Conservation (phyloP, 2,888 invertebrate species). For the Cremastinae sp. region DNA sequence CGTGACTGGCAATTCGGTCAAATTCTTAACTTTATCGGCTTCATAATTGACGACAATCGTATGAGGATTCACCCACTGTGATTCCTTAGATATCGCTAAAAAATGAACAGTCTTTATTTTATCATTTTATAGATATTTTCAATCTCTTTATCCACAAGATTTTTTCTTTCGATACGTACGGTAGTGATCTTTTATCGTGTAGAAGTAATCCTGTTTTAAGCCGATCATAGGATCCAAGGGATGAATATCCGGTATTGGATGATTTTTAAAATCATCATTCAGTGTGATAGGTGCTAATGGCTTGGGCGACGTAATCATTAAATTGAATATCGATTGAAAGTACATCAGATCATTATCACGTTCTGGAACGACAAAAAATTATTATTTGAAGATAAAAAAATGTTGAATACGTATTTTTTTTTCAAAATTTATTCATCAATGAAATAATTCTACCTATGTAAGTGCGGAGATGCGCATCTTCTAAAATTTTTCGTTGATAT, state of each 20-base stretch:
- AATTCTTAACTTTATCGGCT: conserved; percentile 84
- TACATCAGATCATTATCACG: conserved; percentile 85
- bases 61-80: conserved; percentile 85
- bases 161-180: conserved; percentile 84
- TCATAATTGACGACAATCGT: conserved; percentile 90
- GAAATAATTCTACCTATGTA: conserved; percentile 74
- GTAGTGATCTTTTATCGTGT: conserved; percentile 84
- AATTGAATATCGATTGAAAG: conserved; percentile 85
- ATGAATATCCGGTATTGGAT: conserved; percentile 86
- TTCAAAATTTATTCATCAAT: neutral
- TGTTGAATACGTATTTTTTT: too few relatives aligned
- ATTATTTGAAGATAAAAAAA: too few relatives aligned
- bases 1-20: conserved; percentile 86
- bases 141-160: neutral
- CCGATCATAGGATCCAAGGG: conserved; percentile 89
- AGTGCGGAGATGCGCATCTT: conserved; percentile 83
- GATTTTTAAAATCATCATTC: conserved; percentile 79
- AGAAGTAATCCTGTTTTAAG: conserved; percentile 85
- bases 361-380: conserved; percentile 70
- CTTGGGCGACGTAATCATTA: conserved; percentile 85
- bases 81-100: conserved; percentile 82
- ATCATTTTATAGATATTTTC: neutral
- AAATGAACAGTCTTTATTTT: conserved; percentile 53
- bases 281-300: conserved; percentile 83
- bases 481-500: conserved; percentile 83